Evolutionary conservation across 2,113 vertebrate species (phyloP).

Genomic region (Callorhinus ursinus): DNA sequence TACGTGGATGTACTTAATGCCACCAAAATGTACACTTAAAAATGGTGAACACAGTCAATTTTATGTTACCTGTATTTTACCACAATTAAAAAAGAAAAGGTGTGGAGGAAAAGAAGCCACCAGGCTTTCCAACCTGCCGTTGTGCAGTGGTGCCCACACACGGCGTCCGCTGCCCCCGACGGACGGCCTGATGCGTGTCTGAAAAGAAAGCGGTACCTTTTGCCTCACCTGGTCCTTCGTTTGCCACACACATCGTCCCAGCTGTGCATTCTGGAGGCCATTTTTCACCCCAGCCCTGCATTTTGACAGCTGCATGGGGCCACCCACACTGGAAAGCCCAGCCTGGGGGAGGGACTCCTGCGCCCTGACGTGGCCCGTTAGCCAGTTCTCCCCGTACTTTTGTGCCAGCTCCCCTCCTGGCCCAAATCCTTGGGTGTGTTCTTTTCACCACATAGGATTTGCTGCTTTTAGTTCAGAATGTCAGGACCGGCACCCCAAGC

Average conservation of each 20-base stretch:
- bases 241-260: background rate
- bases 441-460: background rate
- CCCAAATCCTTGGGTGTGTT: background rate
- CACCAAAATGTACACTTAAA: background rate
- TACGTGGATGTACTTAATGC: background rate
- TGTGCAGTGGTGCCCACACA: rapidly evolving
- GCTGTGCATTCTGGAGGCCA: background rate
- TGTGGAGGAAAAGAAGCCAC: background rate
- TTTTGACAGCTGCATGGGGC: background rate
- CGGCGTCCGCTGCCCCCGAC: rapidly evolving
- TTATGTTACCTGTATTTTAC: background rate
- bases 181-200: background rate
- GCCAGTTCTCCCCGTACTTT: background rate
- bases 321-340: background rate
- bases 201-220: background rate
- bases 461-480: background rate
- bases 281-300: background rate
- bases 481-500: background rate
- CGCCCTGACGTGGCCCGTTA: rapidly evolving
- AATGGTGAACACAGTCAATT: background rate
- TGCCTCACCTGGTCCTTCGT: background rate
- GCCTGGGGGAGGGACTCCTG: background rate
- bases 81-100: background rate
- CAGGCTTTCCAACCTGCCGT: background rate
- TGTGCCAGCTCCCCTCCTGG: background rate